phyloP scores from a whole-genome alignment of 2,113 vertebrate genomes.

The Melanerpes aurifrons region DNA sequence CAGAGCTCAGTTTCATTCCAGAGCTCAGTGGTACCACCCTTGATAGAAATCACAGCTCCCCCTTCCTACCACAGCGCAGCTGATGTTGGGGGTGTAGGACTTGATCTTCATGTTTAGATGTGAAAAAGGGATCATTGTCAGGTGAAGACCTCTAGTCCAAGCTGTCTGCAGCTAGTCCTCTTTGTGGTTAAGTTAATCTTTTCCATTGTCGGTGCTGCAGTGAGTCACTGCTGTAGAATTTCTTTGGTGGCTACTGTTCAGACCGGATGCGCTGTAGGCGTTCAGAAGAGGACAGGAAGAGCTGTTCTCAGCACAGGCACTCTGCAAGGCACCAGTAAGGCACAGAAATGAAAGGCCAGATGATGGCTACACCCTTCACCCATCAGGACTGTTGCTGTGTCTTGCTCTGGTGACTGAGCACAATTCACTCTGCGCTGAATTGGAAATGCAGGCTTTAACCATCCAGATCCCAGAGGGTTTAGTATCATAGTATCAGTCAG shows the following conservation, averaged over 20 bases:
- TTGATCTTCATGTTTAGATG: neutral
- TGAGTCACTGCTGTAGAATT: conserved; percentile 79
- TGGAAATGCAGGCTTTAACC: neutral
- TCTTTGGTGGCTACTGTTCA: conserved; percentile 76
- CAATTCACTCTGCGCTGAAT: neutral
- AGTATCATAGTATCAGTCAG: too few relatives aligned
- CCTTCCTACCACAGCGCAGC: neutral
- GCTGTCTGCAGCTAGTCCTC: neutral
- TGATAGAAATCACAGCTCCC: neutral
- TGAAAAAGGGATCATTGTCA: neutral
- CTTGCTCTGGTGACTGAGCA: neutral
- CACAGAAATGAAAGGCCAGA: conserved; percentile 51
- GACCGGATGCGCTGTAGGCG: conserved; percentile 77
- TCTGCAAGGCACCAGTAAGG: conserved; percentile 72
- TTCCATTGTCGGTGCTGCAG: conserved; percentile 66
- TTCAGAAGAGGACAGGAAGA: conserved; percentile 77
- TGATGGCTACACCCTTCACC: conserved; percentile 8
- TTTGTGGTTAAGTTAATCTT: conserved; percentile 44
- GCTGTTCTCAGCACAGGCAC: conserved; percentile 70
- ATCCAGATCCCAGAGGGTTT: neutral
- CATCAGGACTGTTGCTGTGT: neutral
- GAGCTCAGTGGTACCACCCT: neutral
- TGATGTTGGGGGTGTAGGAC: neutral
- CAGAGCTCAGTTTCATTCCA: neutral
- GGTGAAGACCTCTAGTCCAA: neutral